Conservation (phyloP, 2,113 vertebrate genomes). For the Australoheros scitulus region DNA sequence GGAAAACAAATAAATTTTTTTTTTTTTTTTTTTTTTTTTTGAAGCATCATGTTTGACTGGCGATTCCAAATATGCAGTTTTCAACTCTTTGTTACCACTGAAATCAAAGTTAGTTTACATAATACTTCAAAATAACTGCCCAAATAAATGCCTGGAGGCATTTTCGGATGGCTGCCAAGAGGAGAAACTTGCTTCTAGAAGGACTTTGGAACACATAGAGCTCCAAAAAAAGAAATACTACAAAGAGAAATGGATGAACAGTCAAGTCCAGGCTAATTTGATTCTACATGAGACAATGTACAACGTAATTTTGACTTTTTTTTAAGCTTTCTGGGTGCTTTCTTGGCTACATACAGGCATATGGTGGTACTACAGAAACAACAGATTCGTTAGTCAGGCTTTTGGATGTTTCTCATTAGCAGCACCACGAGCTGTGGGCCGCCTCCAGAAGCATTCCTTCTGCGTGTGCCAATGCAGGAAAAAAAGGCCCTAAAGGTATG, state of each 20-base stretch:
- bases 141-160: not conserved
- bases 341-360: not conserved
- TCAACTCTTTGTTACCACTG: not conserved
- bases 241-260: not conserved
- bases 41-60: not conserved
- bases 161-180: not conserved
- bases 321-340: not conserved
- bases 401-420: not conserved
- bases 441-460: not conserved
- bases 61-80: not conserved
- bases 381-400: rapidly evolving
- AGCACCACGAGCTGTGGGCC: not conserved
- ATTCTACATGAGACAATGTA: not conserved
- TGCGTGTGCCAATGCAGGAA: not conserved
- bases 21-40: not conserved
- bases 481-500: not conserved
- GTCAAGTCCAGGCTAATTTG: not conserved
- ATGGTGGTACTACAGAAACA: not conserved
- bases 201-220: not conserved
- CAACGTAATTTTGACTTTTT: not conserved
- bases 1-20: rapidly evolving
- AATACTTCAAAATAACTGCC: not conserved
- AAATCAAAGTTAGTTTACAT: slow-evolving; percentile 3
- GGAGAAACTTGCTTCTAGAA: not conserved
- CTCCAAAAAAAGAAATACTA: not conserved